Conservation (phyloP, 2,113 vertebrate species). For the Aspidoscelis tigris region DNA sequence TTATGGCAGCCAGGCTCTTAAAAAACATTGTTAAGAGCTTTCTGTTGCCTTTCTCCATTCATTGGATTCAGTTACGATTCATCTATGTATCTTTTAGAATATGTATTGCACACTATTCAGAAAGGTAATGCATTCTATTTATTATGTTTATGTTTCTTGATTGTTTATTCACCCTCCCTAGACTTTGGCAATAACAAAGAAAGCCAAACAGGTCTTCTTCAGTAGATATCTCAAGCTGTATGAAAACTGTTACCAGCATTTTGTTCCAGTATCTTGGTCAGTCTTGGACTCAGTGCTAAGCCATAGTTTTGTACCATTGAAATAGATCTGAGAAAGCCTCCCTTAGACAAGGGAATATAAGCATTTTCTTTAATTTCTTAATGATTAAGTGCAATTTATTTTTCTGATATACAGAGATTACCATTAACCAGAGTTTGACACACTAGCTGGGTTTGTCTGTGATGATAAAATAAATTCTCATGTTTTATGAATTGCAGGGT, state of each 20-base stretch:
- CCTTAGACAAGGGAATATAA: too few relatives aligned
- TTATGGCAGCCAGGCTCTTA: background rate
- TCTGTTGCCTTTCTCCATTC: background rate
- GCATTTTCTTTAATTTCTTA: too few relatives aligned
- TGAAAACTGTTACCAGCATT: background rate
- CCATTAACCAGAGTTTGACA: too few relatives aligned
- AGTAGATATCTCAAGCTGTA: background rate
- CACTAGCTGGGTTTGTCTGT: too few relatives aligned
- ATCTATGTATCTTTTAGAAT: background rate
- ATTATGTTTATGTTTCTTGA: background rate
- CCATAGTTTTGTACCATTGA: background rate
- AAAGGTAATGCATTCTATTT: background rate
- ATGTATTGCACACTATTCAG: background rate
- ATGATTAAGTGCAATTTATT: too few relatives aligned
- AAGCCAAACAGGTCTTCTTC: too few relatives aligned
- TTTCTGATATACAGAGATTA: too few relatives aligned
- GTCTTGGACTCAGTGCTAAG: background rate
- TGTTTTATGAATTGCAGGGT: too few relatives aligned
- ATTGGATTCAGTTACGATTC: background rate
- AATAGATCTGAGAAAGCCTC: background rate
- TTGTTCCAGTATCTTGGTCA: background rate
- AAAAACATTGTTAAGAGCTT: background rate
- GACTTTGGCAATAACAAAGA: too few relatives aligned
- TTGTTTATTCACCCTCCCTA: too few relatives aligned
- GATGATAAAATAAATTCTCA: too few relatives aligned